Base-by-base conservation (phyloP, 2,888 invertebrate genomes). In the Blastobasis adustella region DNA sequence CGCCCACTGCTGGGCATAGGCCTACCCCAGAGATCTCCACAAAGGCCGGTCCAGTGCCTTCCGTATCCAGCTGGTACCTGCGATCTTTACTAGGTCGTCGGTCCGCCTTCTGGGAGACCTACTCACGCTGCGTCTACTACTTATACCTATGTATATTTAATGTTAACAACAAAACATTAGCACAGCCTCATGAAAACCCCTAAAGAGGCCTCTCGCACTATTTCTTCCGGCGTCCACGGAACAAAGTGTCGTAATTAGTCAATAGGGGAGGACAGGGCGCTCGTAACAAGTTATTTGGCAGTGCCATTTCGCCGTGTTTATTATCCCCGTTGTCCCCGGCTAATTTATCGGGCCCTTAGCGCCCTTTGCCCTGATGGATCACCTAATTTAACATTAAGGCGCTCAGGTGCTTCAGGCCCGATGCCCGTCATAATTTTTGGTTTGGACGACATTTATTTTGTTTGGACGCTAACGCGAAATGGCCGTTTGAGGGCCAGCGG, bases 351-450 rank as follows among this genome's bases (percentile, higher is more conserved):
- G 69, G 64, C 79, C 82, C 83, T 81, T 79, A 80, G 65, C 84
- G 79, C 82, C 84, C 82, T 80, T 71, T 73, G 75, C 66, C 65
- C 72, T 64, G 86, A 87, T 80, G 82, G 80, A 87, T 87, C 76
- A 72, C 84, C 86, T 86, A 83, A 88, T 88, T 86, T 82, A 79
- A 78, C 82, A 82, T 85, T 83, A 83, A 79, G 77, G 78, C 69
- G 70, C 40, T 40, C 59, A 45, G 48, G 54, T 55, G 42, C 10
- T 59, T 23, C 23, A 23, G 23, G 23, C 23, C 23, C 23, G 3
- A 23, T 23, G 66, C 63, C 71, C 62, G 61, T 67, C 72, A 76
- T 79, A 70, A 73, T 69, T 79, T 73, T 68, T 63, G 59, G 59
- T 61, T 54, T 54, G 48, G 49, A 10, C 45, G 51, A 46, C 52